phyloP scores from a whole-genome alignment of 1,140 invertebrate genomes.

The Andrena cerasifolii region DNA sequence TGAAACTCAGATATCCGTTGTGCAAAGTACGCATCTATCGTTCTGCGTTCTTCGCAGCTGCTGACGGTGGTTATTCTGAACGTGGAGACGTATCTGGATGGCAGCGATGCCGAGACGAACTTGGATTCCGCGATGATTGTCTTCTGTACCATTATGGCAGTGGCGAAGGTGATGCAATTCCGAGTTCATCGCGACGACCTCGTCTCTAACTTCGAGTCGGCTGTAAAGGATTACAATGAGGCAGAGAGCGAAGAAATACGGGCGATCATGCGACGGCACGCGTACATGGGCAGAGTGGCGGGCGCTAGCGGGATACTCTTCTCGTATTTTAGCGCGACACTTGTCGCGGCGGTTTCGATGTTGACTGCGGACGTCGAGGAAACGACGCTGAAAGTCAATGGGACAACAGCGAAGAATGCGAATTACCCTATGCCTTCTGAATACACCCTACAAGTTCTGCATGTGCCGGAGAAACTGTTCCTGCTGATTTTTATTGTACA shows the following conservation, averaged over 20 bases:
- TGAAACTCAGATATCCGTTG: too few species aligned
- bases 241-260: neutral
- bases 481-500: neutral
- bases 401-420: neutral
- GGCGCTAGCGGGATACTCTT: constrained; percentile 9
- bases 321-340: constrained; percentile 11
- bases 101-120: constrained; percentile 23
- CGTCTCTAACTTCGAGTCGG: constrained; percentile 36
- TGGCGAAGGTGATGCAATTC: constrained; percentile 24
- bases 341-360: constrained; percentile 14
- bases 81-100: constrained; percentile 30
- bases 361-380: neutral
- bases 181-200: constrained; percentile 10
- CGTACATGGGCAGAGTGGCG: constrained; percentile 25
- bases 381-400: neutral
- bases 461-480: neutral
- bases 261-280: constrained; percentile 24
- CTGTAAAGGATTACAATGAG: constrained; percentile 37
- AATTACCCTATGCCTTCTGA: constrained; percentile 34
- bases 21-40: too few species aligned
- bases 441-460: neutral
- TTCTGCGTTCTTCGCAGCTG: neutral
- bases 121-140: constrained; percentile 22
- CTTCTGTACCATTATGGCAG: constrained; percentile 15
- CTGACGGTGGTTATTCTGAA: neutral